These are phyloP conservation scores for Leucosticte australis DNA, from an alignment of 2,113 vertebrate species.

Conservation along the genomic window DNA sequence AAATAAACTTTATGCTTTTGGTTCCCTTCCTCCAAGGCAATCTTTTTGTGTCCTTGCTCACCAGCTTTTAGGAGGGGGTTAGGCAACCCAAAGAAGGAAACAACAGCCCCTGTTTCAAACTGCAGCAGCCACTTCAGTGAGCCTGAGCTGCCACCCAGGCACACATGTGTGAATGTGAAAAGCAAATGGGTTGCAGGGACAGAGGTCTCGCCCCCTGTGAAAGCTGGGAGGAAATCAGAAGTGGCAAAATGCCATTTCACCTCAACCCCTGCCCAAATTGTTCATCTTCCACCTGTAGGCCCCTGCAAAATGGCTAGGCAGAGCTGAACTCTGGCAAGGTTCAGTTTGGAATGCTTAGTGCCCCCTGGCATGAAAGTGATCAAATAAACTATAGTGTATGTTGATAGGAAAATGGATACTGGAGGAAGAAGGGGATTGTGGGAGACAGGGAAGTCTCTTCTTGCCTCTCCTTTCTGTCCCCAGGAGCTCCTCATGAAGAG, in stretches of 20 bases:
- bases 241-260: background rate
- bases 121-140: background rate
- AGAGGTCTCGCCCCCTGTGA: background rate
- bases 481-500: background rate
- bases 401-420: background rate
- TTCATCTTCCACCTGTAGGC: background rate
- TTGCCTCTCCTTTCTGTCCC: background rate
- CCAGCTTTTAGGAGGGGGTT: background rate
- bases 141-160: background rate
- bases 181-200: background rate
- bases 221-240: background rate
- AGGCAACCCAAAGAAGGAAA: background rate
- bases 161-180: fast-evolving
- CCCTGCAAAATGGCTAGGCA: background rate
- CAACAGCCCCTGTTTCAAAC: background rate
- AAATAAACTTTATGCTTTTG: background rate
- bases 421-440: background rate
- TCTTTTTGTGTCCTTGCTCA: background rate
- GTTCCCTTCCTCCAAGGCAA: background rate
- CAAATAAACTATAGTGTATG: background rate
- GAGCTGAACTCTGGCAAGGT: background rate
- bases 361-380: background rate
- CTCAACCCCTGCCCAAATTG: background rate
- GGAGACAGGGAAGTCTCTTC: background rate
- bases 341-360: background rate